Conservation (phyloP, 1,140 invertebrate species). For the Aphelenchoides besseyi region DNA sequence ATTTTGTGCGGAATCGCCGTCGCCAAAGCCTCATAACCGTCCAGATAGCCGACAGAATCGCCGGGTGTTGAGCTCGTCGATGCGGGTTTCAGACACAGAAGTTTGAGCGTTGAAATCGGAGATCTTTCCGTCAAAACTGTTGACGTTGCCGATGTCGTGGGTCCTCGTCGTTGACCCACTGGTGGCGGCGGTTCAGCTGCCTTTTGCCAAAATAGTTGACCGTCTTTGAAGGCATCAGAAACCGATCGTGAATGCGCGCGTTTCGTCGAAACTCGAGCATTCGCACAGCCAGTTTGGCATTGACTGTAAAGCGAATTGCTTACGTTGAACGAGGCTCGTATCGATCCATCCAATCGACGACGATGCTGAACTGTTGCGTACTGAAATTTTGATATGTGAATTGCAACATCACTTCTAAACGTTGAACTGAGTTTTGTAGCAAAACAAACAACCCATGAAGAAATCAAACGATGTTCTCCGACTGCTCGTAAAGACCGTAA, state of each 20-base stretch:
- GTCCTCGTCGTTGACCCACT: not conserved
- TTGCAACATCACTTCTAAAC: constrained; percentile 14
- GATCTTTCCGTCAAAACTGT: constrained; percentile 8
- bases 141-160: constrained; percentile 3
- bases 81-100: constrained; percentile 16
- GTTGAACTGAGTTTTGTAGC: constrained; percentile 16
- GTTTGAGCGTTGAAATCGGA: constrained; percentile 22
- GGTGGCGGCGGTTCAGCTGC: not conserved
- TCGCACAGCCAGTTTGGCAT: constrained; percentile 27
- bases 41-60: constrained; percentile 19
- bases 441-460: constrained; percentile 7
- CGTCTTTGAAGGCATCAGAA: constrained; percentile 29
- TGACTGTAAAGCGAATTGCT: constrained; percentile 21
- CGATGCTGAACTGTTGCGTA: constrained; percentile 14
- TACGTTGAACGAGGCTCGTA: constrained; percentile 32
- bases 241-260: constrained; percentile 15
- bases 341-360: constrained; percentile 33
- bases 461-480: too few relatives aligned
- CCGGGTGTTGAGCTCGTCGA: not conserved
- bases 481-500: not conserved
- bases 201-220: constrained; percentile 28
- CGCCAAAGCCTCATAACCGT: constrained; percentile 24
- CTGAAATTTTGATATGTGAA: constrained; percentile 29
- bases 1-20: constrained; percentile 23
- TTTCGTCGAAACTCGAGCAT: constrained; percentile 26